phyloP scores from a whole-genome alignment of 2,797 vertebrate genomes.

The Sparidentex hasta region DNA sequence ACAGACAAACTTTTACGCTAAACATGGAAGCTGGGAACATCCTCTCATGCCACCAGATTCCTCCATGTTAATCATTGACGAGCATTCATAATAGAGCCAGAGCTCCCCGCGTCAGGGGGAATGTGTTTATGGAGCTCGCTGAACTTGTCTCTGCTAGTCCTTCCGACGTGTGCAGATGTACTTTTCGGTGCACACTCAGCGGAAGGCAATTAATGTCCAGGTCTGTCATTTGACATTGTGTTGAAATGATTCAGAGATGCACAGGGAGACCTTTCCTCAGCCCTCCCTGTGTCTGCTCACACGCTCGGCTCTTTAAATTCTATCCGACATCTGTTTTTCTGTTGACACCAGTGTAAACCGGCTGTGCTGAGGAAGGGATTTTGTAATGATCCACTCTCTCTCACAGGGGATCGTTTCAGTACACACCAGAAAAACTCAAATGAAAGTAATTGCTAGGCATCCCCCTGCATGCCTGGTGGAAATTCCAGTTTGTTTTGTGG shows the following conservation, averaged over 20 bases:
- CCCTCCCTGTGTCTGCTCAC: slow-evolving; percentile 42
- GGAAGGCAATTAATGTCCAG: slow-evolving; percentile 57
- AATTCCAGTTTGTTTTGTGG: slow-evolving; percentile 59
- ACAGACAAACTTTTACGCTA: slow-evolving; percentile 32
- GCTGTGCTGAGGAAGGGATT: slow-evolving; percentile 60
- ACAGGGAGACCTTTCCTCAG: slow-evolving; percentile 27
- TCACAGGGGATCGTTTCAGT: slow-evolving; percentile 65
- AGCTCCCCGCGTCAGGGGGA: slow-evolving; percentile 51
- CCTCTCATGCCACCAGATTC: slow-evolving; percentile 41
- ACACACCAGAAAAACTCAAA: slow-evolving; percentile 63
- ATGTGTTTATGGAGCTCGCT: slow-evolving; percentile 64
- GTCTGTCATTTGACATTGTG: slow-evolving; percentile 64
- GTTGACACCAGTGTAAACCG: slow-evolving; percentile 56
- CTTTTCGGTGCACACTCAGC: slow-evolving; percentile 34
- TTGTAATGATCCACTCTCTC: slow-evolving; percentile 59
- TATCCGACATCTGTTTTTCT: slow-evolving; percentile 77
- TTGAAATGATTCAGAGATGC: slow-evolving; percentile 49
- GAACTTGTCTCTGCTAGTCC: slow-evolving; percentile 72
- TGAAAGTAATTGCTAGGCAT: slow-evolving; percentile 70
- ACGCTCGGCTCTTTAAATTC: slow-evolving; percentile 57
- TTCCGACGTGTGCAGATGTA: slow-evolving; percentile 51
- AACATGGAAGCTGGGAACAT: slow-evolving; percentile 27
- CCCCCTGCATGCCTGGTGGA: slow-evolving; percentile 61
- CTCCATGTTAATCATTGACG: slow-evolving; percentile 72
- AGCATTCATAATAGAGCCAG: slow-evolving; percentile 59